phyloP scores from a whole-genome alignment of 1,140 invertebrate genomes.

The Drosophila suzukii region DNA sequence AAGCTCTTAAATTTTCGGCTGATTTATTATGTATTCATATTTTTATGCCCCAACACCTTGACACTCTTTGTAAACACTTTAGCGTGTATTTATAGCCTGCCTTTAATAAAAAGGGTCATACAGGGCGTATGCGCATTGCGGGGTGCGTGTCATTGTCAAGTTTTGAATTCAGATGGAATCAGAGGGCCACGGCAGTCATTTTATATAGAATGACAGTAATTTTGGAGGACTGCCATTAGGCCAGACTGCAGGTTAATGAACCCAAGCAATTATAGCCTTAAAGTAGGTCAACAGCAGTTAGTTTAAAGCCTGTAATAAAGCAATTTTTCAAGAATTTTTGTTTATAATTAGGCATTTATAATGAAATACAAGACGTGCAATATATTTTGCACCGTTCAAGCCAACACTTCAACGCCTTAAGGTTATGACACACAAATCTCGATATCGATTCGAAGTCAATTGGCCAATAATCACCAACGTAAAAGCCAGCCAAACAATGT shows the following conservation, averaged over 20 bases:
- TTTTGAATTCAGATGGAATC: slow-evolving; percentile 31
- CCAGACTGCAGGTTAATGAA: slow-evolving; percentile 28
- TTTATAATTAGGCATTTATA: background rate
- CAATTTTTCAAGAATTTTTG: slow-evolving; percentile 34
- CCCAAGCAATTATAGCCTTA: slow-evolving; percentile 9
- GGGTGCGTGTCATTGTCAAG: slow-evolving; percentile 61
- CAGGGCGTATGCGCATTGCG: slow-evolving; percentile 61
- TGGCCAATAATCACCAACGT: slow-evolving; percentile 30
- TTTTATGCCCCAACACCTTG: slow-evolving; percentile 56
- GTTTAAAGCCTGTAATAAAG: background rate
- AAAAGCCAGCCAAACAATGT: slow-evolving; percentile 34
- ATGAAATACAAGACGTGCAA: background rate
- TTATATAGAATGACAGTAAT: slow-evolving; percentile 21
- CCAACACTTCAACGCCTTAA: background rate
- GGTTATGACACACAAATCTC: slow-evolving; percentile 33
- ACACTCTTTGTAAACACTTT: slow-evolving; percentile 62
- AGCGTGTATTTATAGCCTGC: slow-evolving; percentile 43
- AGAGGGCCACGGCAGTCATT: slow-evolving; percentile 18
- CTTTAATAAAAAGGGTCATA: slow-evolving; percentile 51
- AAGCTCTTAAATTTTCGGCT: slow-evolving; percentile 29
- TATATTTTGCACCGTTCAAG: background rate
- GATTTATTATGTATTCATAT: slow-evolving; percentile 32
- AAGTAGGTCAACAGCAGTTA: slow-evolving; percentile 26
- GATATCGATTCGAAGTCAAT: slow-evolving; percentile 29
- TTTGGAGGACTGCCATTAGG: slow-evolving; percentile 16